Evolutionary conservation across 2,113 vertebrate species (phyloP).

Genomic region (Eleginops maclovinus): DNA sequence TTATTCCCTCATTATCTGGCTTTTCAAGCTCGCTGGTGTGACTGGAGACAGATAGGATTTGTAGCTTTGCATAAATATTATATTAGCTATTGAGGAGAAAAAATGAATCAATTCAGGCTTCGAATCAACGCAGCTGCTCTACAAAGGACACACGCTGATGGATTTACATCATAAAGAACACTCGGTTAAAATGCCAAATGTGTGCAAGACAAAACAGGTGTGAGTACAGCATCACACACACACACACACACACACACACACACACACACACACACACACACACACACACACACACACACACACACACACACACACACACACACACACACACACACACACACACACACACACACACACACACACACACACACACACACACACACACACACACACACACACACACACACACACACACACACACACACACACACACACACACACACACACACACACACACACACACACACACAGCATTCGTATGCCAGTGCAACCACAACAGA

Average conservation of each 20-base stretch:
- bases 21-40: slow-evolving; percentile 58
- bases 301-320: neutral
- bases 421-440: neutral
- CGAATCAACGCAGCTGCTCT: slow-evolving; percentile 43
- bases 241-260: slow-evolving; percentile 2
- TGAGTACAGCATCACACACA: neutral
- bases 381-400: neutral
- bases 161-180: slow-evolving; percentile 64
- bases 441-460: slow-evolving; percentile 25
- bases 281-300: no score
- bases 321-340: neutral
- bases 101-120: slow-evolving; percentile 38
- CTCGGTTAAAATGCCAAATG: slow-evolving; percentile 28
- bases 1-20: slow-evolving; percentile 67
- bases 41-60: slow-evolving; percentile 59
- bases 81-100: slow-evolving; percentile 45
- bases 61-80: slow-evolving; percentile 50
- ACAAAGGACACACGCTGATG: slow-evolving; percentile 51
- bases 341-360: slow-evolving; percentile 22
- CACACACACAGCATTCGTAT: slow-evolving; percentile 29
- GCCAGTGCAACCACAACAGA: slow-evolving; percentile 30
- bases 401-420: neutral
- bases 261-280: no score
- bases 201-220: slow-evolving; percentile 47
- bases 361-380: neutral